Conservation (phyloP, 2,797 vertebrate species). For the Acanthornis magna region DNA sequence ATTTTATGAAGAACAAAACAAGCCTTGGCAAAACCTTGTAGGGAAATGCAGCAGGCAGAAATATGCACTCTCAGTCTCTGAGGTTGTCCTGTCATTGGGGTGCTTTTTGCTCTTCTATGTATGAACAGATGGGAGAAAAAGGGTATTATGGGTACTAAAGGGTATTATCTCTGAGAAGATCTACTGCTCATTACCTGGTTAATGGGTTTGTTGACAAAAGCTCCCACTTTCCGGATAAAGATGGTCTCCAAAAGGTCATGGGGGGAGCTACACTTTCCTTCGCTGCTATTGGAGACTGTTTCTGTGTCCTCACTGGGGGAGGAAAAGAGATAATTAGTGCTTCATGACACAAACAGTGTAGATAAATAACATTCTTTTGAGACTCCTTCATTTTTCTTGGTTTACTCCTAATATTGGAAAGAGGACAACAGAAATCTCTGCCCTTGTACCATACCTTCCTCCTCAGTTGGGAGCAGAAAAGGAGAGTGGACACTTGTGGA, state of each 20-base stretch:
- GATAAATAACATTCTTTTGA: neutral
- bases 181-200: slow-evolving; percentile 73
- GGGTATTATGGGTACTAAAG: neutral
- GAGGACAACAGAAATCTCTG: neutral
- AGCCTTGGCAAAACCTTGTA: neutral
- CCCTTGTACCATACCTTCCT: neutral
- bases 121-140: neutral
- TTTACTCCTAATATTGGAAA: neutral
- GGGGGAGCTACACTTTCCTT: slow-evolving; percentile 80
- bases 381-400: neutral
- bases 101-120: neutral
- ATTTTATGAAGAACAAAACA: neutral
- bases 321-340: neutral
- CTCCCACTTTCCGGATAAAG: slow-evolving; percentile 93
- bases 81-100: neutral
- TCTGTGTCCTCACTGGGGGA: slow-evolving; percentile 81
- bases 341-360: neutral
- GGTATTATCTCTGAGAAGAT: neutral
- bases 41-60: neutral
- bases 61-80: neutral
- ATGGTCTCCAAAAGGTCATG: slow-evolving; percentile 84
- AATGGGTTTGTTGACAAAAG: slow-evolving; percentile 94
- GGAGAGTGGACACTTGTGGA: neutral
- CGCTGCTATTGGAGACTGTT: slow-evolving; percentile 81
- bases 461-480: neutral